A percentile compares a stretch with the other conserved stretches of the same genome.
These are phyloP conservation scores for Silvanus unidentatus DNA, from an alignment of 2,888 invertebrate genomes.

Conservation along the genomic window DNA sequence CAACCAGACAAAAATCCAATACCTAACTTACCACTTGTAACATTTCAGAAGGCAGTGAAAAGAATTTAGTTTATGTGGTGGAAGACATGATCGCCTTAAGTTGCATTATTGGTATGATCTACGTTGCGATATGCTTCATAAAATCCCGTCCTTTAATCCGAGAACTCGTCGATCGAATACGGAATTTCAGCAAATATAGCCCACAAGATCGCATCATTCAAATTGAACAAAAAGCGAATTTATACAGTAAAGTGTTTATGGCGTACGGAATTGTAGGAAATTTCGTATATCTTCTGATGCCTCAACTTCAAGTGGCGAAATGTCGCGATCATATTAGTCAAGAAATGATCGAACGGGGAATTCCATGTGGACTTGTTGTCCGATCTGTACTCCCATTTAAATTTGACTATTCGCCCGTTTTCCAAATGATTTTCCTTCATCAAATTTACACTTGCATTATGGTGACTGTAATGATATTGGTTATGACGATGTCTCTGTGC, in stretches of 20 bases:
- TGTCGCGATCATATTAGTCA: slow-evolving; percentile 18
- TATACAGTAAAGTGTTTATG: slow-evolving; percentile 26
- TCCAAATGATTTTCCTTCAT: slow-evolving; percentile 24
- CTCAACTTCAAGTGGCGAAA: slow-evolving; percentile 21
- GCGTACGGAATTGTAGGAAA: slow-evolving; percentile 26
- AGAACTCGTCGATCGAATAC: slow-evolving; percentile 11
- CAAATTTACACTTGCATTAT: slow-evolving; percentile 28
- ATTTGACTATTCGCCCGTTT: slow-evolving; percentile 25
- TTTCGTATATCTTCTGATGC: slow-evolving; percentile 25
- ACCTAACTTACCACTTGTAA: too few relatives aligned
- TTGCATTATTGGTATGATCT: slow-evolving; percentile 30
- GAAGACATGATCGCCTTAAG: slow-evolving; percentile 26
- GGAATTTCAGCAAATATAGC: slow-evolving; percentile 15
- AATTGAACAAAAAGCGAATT: slow-evolving; percentile 22
- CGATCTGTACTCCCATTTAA: slow-evolving; percentile 24
- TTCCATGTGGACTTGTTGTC: slow-evolving; percentile 24
- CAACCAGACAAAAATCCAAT: too few relatives aligned
- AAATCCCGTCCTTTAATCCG: slow-evolving; percentile 19
- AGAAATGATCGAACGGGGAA: slow-evolving; percentile 21
- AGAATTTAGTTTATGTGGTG: slow-evolving; percentile 18
- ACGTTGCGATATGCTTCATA: slow-evolving; percentile 28
- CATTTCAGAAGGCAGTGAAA: slow-evolving; percentile 5
- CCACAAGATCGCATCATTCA: slow-evolving; percentile 13
- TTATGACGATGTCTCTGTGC: slow-evolving; percentile 27
- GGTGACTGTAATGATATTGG: slow-evolving; percentile 27